Evolutionary conservation across 2,113 vertebrate genomes (phyloP).

Genomic region (Lophius piscatorius): DNA sequence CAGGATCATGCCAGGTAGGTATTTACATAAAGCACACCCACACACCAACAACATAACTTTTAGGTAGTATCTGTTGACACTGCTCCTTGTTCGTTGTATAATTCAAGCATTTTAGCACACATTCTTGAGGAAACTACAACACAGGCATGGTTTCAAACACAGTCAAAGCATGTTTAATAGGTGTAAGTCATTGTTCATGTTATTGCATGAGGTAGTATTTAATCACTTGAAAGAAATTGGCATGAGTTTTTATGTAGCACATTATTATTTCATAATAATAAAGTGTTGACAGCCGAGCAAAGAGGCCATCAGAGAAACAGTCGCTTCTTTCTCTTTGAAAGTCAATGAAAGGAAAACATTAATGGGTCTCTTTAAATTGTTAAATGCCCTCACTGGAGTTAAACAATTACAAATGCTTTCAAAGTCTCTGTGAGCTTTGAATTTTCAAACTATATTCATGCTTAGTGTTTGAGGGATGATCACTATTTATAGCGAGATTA

Average conservation of each 20-base stretch:
- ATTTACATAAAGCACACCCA: constrained; percentile 74
- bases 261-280: constrained; percentile 50
- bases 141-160: constrained; percentile 14
- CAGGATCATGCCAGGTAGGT: constrained; percentile 41
- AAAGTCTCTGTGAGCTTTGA: constrained; percentile 2
- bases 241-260: constrained; percentile 30
- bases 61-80: constrained; percentile 24
- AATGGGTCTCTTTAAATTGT: constrained; percentile 9
- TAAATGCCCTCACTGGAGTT: not conserved
- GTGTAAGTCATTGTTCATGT: constrained; percentile 23
- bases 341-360: constrained; percentile 13
- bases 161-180: constrained; percentile 4
- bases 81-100: not conserved
- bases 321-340: constrained; percentile 9
- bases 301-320: constrained; percentile 23
- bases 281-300: constrained; percentile 47
- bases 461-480: not conserved
- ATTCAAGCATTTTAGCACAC: constrained; percentile 6
- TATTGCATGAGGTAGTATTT: constrained; percentile 51
- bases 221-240: constrained; percentile 40
- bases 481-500: not conserved
- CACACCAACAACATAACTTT: constrained; percentile 25
- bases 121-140: not conserved
- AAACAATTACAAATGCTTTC: constrained; percentile 19
- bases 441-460: not conserved